These are phyloP conservation scores for Sinocyclocheilus rhinocerous DNA, from an alignment of 2,113 vertebrate species.

Conservation along the genomic window DNA sequence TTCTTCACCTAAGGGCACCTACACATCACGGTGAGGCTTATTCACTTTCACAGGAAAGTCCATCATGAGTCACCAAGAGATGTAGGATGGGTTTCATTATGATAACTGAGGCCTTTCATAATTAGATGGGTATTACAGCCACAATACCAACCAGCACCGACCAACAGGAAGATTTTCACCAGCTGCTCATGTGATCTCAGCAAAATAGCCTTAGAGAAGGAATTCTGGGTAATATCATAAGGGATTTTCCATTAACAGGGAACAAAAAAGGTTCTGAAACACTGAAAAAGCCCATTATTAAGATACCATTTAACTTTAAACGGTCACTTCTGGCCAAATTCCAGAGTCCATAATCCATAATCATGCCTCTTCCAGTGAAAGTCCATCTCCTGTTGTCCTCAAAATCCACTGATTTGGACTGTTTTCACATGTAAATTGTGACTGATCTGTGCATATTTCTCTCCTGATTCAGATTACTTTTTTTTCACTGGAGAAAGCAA, in stretches of 20 bases:
- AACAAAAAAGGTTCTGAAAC: background rate
- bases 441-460: too few species aligned
- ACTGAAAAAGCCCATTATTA: too few species aligned
- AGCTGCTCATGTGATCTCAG: background rate
- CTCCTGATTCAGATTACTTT: too few species aligned
- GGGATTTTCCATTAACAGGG: background rate
- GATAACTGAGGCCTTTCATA: constrained; percentile 20
- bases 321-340: too few species aligned
- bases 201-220: background rate
- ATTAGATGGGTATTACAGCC: background rate
- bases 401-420: too few species aligned
- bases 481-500: too few species aligned
- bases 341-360: too few species aligned
- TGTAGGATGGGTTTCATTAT: constrained; percentile 36
- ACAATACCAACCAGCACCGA: background rate
- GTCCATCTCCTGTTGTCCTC: too few species aligned
- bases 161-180: background rate
- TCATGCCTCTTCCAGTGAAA: too few species aligned
- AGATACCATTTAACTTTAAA: too few species aligned
- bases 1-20: background rate
- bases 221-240: background rate
- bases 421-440: too few species aligned
- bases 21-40: background rate
- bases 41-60: constrained; percentile 40
- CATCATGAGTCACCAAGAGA: constrained; percentile 37